Evolutionary conservation across 1,140 invertebrate species (phyloP).

Genomic region (Thaumetopoea pityocampa): DNA sequence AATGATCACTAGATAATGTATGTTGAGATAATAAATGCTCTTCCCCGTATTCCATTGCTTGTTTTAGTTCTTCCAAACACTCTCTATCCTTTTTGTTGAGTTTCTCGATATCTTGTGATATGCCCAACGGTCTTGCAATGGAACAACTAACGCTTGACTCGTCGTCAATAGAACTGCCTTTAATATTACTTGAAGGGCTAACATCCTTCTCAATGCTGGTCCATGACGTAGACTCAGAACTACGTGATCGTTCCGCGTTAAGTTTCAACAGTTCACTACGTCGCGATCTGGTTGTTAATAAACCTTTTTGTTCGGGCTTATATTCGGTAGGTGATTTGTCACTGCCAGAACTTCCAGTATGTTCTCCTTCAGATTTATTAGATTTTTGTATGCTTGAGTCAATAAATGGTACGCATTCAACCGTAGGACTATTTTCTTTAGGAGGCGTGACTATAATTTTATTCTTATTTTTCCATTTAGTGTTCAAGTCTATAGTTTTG

Average conservation of each 20-base stretch:
- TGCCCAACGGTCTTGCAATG: constrained; percentile 84
- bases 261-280: constrained; percentile 76
- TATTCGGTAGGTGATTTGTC: constrained; percentile 62
- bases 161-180: constrained; percentile 81
- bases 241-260: constrained; percentile 79
- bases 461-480: constrained; percentile 74
- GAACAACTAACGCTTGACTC: constrained; percentile 88
- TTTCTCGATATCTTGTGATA: constrained; percentile 83
- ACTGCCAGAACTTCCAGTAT: constrained; percentile 66
- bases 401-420: constrained; percentile 71
- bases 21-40: constrained; percentile 61
- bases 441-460: constrained; percentile 75
- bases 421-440: constrained; percentile 72
- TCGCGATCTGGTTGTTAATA: constrained; percentile 68
- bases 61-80: constrained; percentile 69
- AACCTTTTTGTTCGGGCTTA: constrained; percentile 52
- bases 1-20: constrained; percentile 65
- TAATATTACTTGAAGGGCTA: constrained; percentile 77
- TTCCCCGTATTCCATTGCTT: constrained; percentile 71
- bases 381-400: constrained; percentile 62
- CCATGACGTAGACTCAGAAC: constrained; percentile 80
- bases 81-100: constrained; percentile 74
- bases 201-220: constrained; percentile 78
- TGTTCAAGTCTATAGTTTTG: constrained; percentile 42
- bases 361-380: constrained; percentile 64